A percentile compares a stretch with the other conserved stretches of the same genome.
Evolutionary conservation across 2,888 invertebrate genomes (phyloP).

Genomic region (Cephus rjabovi): DNA sequence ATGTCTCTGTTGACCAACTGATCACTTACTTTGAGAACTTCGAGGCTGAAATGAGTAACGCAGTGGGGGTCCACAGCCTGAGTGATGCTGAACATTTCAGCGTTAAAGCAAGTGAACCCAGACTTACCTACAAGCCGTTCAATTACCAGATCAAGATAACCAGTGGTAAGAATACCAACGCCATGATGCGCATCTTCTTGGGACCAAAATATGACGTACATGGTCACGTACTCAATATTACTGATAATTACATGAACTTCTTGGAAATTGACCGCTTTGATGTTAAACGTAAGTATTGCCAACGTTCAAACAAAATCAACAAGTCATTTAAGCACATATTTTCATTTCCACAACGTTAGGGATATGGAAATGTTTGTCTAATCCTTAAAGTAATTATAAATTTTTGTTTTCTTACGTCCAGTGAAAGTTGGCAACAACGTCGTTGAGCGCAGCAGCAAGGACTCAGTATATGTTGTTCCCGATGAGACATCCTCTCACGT

Average conservation of each 20-base stretch:
- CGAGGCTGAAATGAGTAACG: slow-evolving; percentile 74
- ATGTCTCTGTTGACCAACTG: slow-evolving; percentile 75
- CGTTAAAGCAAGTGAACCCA: slow-evolving; percentile 74
- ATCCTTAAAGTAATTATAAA: background rate
- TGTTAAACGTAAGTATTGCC: slow-evolving; percentile 67
- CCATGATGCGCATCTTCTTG: slow-evolving; percentile 74
- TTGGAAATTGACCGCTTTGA: slow-evolving; percentile 72
- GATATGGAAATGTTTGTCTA: background rate
- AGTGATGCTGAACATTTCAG: slow-evolving; percentile 67
- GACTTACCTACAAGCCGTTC: slow-evolving; percentile 79
- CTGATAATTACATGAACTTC: slow-evolving; percentile 73
- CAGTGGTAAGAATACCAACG: slow-evolving; percentile 72
- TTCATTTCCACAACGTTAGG: background rate
- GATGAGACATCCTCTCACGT: slow-evolving; percentile 67
- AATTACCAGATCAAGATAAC: slow-evolving; percentile 72
- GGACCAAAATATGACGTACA: slow-evolving; percentile 77
- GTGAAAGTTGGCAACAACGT: slow-evolving; percentile 75
- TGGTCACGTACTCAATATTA: slow-evolving; percentile 68
- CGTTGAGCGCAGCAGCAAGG: slow-evolving; percentile 76
- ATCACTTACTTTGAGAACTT: slow-evolving; percentile 78
- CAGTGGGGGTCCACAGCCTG: slow-evolving; percentile 67
- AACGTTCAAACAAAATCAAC: background rate
- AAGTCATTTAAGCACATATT: background rate
- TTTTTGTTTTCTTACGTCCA: slow-evolving; percentile 39
- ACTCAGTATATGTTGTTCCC: slow-evolving; percentile 73